Percentiles rank a stretch among this genome's conserved stretches.
These are phyloP conservation scores for Hermetia illucens DNA, from an alignment of 1,140 invertebrate species.

Conservation along the genomic window DNA sequence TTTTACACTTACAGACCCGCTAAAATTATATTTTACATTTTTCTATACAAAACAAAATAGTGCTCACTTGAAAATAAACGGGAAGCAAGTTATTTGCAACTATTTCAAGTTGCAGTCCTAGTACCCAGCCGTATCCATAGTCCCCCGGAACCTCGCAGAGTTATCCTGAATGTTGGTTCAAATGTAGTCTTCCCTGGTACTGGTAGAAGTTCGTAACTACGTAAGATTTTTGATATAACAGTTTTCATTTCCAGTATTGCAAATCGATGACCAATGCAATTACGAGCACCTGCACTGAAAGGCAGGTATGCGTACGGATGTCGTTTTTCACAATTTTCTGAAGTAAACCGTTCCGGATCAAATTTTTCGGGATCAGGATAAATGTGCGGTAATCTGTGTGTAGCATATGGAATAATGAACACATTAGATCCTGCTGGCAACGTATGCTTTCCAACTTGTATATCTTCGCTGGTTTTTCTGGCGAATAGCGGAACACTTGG, in stretches of 20 bases:
- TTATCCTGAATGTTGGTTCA: slow-evolving; percentile 36
- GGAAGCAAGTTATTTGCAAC: too few relatives aligned
- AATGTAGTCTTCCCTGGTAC: slow-evolving; percentile 34
- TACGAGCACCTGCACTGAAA: slow-evolving; percentile 46
- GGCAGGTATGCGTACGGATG: slow-evolving; percentile 51
- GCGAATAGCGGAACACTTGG: slow-evolving; percentile 53
- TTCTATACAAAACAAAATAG: too few relatives aligned
- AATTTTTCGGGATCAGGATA: slow-evolving; percentile 58
- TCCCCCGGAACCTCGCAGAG: slow-evolving; percentile 37
- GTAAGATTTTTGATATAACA: slow-evolving; percentile 45
- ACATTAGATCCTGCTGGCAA: slow-evolving; percentile 30
- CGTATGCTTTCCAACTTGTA: slow-evolving; percentile 30
- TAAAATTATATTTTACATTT: too few relatives aligned
- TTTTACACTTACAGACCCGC: too few relatives aligned
- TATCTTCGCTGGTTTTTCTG: slow-evolving; percentile 40
- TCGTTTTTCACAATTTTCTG: slow-evolving; percentile 35
- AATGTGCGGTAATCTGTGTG: slow-evolving; percentile 48
- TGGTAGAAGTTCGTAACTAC: slow-evolving; percentile 37
- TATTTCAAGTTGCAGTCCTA: too few relatives aligned
- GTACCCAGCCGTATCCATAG: slow-evolving; percentile 36
- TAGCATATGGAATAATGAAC: slow-evolving; percentile 36
- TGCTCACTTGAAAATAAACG: too few relatives aligned
- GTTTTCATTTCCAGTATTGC: slow-evolving; percentile 58
- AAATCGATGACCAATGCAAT: slow-evolving; percentile 47
- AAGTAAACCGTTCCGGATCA: slow-evolving; percentile 53